Conservation (phyloP, 2,113 vertebrate species). For the Cromileptes altivelis region DNA sequence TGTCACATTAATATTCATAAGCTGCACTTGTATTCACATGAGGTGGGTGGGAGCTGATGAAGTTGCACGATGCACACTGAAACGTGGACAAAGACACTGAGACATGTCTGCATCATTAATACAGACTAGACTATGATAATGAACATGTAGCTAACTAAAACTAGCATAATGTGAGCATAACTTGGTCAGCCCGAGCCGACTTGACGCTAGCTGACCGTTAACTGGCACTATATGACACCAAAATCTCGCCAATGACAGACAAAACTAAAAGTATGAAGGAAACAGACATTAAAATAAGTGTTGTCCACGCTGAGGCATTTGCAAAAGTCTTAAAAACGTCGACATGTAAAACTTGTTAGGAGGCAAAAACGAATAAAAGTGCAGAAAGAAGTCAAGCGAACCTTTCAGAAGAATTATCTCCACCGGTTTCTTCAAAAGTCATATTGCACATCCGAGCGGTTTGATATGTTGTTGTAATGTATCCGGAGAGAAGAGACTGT, state of each 20-base stretch:
- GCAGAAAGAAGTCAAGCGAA: slow-evolving; percentile 21
- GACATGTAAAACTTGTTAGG: neutral
- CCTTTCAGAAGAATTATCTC: slow-evolving; percentile 84
- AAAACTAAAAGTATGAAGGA: neutral
- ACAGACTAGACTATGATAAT: neutral
- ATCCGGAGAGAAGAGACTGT: slow-evolving; percentile 35
- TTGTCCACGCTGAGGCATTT: neutral
- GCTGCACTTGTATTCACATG: no score
- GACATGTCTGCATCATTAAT: neutral
- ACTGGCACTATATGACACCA: neutral
- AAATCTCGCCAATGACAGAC: neutral
- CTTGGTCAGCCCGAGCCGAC: no score
- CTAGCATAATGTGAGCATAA: neutral
- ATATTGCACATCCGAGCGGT: slow-evolving; percentile 84
- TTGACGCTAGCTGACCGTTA: neutral
- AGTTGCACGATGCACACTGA: neutral
- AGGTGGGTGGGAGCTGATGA: no score
- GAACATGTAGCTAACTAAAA: neutral
- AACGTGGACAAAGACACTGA: neutral
- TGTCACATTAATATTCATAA: neutral
- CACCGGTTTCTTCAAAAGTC: slow-evolving; percentile 85
- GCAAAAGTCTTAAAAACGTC: neutral
- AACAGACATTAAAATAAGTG: neutral
- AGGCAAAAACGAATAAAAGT: neutral
- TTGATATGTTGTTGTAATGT: slow-evolving; percentile 2